Percentiles rank a stretch among this genome's conserved stretches.
phyloP scores from a whole-genome alignment of 2,888 invertebrate genomes.

The Caradrina clavipalpis region DNA sequence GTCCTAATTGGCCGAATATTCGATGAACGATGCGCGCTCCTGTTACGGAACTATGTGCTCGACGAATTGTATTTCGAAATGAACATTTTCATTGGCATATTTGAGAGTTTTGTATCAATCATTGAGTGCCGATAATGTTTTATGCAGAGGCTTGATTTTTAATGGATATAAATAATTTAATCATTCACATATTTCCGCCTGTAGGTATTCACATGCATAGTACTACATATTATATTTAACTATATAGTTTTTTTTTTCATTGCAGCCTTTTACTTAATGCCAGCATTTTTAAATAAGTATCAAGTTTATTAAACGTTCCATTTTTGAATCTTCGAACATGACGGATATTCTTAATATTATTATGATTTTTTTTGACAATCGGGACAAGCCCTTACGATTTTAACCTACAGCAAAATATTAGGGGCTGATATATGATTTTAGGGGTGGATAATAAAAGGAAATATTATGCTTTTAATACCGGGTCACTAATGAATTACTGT shows the following conservation, averaged over 20 bases:
- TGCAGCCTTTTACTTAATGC: too few relatives aligned
- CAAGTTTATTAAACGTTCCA: not conserved
- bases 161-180: too few relatives aligned
- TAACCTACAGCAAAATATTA: constrained; percentile 17
- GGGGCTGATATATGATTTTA: constrained; percentile 41
- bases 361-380: not conserved
- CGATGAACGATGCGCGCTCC: not conserved
- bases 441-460: constrained; percentile 40
- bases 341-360: too few relatives aligned
- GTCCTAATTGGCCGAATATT: constrained; percentile 13
- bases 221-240: too few relatives aligned
- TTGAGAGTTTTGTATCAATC: not conserved
- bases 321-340: not conserved
- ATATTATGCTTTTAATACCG: constrained; percentile 36
- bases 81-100: not conserved
- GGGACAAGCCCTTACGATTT: constrained; percentile 4
- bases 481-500: constrained; percentile 45
- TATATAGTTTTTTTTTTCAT: too few relatives aligned
- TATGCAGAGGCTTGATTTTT: too few relatives aligned
- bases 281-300: too few relatives aligned
- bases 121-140: too few relatives aligned
- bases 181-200: too few relatives aligned
- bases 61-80: constrained; percentile 3
- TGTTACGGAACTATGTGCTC: not conserved
- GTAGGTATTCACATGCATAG: too few relatives aligned